Evolutionary conservation across 2,888 invertebrate genomes (phyloP), one percentile per base, ranked within the genome.

Genomic region (Hofmannophila pseudospretella): DNA sequence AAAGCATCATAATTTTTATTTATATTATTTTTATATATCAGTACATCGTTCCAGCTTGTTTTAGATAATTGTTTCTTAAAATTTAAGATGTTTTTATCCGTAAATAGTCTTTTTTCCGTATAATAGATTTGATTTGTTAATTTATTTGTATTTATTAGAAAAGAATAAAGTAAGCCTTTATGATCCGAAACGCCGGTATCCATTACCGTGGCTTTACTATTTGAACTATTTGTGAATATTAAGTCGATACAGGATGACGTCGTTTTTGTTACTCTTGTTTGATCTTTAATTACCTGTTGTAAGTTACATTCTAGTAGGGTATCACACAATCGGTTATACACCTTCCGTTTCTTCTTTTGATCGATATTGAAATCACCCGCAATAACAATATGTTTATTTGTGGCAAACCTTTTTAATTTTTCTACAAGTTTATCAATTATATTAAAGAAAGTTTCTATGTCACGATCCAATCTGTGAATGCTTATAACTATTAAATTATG

Each of bases 401-500:
- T 26, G 32, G 47, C 31, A 39, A 44, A 49, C 4, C 8, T 39
- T n/a, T 8, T 10, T 16, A 47, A 4, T 19, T 10, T 19, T 7
- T 41, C n/a, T n/a, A 47, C 16, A 2, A 47, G 11, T 14, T 32
- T 34, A 30, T 33, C 32, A 8, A 45, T 8, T 7, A 11, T n/a
- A 2, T 7, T 5, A 26, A 38, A 49, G 14, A 49, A 47, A 10
- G 33, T 4, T 20, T 47, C 44, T 10, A 40, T 13, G 30, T 40
- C 39, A 28, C 37, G 39, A 33, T 47, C 23, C 3, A 40, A 41
- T 45, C 49, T 45, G 11, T 51, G 49, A 9, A 49, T n/a, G 12
- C 27, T 29, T 23, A 52, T 39, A 11, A 49, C 4, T 12, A 52
- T 9, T 3, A 45, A 0, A 29, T 47, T 42, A 5, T 11, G 1